phyloP scores from a whole-genome alignment of 2,797 vertebrate species.

The Chromobotia macracanthus region DNA sequence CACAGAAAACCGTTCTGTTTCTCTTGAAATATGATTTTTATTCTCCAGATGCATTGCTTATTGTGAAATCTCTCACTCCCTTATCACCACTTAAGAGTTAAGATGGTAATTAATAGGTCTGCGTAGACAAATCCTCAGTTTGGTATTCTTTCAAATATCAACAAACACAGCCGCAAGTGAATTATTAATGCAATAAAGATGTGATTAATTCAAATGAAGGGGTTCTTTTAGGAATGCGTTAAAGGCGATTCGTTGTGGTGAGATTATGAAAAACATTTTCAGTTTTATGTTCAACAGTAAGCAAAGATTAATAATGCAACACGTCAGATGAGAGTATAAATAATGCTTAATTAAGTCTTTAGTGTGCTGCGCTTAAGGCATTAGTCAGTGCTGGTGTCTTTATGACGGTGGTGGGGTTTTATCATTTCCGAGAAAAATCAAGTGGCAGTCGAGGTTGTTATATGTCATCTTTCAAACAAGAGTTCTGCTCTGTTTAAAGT shows the following conservation, averaged over 20 bases:
- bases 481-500: constrained; percentile 26
- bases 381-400: neutral
- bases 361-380: constrained; percentile 14
- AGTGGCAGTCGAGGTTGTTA: neutral
- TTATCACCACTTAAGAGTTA: constrained; percentile 33
- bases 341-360: constrained; percentile 54
- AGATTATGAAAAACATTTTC: constrained; percentile 39
- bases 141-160: constrained; percentile 53
- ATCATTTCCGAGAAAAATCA: neutral
- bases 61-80: constrained; percentile 33
- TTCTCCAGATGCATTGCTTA: neutral
- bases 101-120: constrained; percentile 61
- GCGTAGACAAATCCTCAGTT: constrained; percentile 62
- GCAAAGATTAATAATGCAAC: constrained; percentile 5
- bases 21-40: neutral
- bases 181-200: constrained; percentile 63
- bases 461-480: constrained; percentile 26
- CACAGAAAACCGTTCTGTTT: no score
- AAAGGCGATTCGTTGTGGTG: constrained; percentile 16
- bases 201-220: constrained; percentile 63
- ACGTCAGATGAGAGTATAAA: constrained; percentile 36
- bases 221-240: constrained; percentile 54
- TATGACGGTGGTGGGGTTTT: neutral
- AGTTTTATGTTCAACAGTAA: constrained; percentile 29
- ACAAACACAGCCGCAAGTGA: constrained; percentile 57